Base-by-base conservation (phyloP, 2,797 vertebrate species). In the Gadopsis marmoratus region DNA sequence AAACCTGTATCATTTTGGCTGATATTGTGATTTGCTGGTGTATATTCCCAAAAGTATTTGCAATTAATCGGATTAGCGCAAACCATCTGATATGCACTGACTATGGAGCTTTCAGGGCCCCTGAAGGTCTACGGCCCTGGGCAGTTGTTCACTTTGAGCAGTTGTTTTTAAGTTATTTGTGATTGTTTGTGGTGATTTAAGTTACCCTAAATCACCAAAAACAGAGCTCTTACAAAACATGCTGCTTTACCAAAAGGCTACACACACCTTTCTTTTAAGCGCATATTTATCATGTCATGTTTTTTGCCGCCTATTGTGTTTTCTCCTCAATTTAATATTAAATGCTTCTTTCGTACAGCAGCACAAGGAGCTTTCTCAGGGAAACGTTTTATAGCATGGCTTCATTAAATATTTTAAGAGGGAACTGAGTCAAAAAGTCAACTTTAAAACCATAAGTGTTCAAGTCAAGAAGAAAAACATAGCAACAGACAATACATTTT, bases 391-490 rank as follows among this genome's bases (percentile, higher is more conserved):
- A 41, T 51, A 55, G 2, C 21, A 55, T n/a, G 9, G 9, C 48
- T 68, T 59, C 4, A 51, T 45, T 60, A n/a, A 73, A 79, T 82
- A 75, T 75, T 78, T 65, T 21, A 71, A 37, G 7, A 74, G 13
- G 12, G 29, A 26, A 74, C 5, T 41, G 6, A 54, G 12, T 56
- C 14, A 50, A 51, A 68, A 60, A 41, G 37, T 11, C 9, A 63
- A 53, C 29, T 70, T 60, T 55, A 13, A 78, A 66, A 29, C 2
- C 0, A 8, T 50, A 51, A 50, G 4, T 78, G 12, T 26, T 71
- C 10, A 21, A 45, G 3, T 0, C 29, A 55, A 23, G n/a, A 26
- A 12, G 29, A 41, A 33, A 63, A 61, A 5, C 31, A 53, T 13
- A 39, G 23, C 17, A 62, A 68, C 7, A 58, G 5, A 37, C 11